phyloP scores from a whole-genome alignment of 1,140 invertebrate species.

The Caenorhabditis briggsae region DNA sequence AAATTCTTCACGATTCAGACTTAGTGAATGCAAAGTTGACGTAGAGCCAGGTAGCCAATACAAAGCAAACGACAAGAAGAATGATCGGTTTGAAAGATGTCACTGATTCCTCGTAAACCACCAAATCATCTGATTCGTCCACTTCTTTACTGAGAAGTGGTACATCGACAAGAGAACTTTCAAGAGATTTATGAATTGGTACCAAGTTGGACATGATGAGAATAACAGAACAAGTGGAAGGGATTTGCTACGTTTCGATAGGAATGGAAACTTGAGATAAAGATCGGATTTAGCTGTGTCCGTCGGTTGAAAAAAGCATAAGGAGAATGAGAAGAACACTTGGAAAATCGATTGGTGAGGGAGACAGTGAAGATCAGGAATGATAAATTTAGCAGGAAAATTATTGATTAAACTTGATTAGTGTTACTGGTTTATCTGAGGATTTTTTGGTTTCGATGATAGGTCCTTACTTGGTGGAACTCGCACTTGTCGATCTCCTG shows the following conservation, averaged over 20 bases:
- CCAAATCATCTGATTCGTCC: neutral
- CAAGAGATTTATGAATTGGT: constrained; percentile 37
- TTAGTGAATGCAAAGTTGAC: neutral
- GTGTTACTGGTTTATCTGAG: too few species aligned
- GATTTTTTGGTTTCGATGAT: too few species aligned
- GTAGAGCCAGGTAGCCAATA: neutral
- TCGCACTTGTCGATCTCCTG: too few species aligned
- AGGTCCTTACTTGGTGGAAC: too few species aligned
- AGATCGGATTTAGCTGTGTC: neutral
- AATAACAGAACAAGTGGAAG: constrained; percentile 4
- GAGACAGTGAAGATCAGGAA: neutral
- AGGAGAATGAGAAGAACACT: neutral
- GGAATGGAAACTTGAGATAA: neutral
- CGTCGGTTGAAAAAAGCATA: neutral
- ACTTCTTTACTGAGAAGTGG: constrained; percentile 8
- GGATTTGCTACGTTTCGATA: neutral
- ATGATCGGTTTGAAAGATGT: neutral
- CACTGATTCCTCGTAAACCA: neutral
- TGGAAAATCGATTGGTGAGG: neutral
- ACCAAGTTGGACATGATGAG: constrained; percentile 19
- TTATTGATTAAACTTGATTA: too few species aligned
- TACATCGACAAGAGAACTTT: neutral
- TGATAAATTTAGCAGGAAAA: too few species aligned
- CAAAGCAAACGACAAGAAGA: neutral
- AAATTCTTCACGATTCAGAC: neutral